These are phyloP conservation scores for Microtus montanus DNA, from an alignment of 2,113 vertebrate species.

Conservation along the genomic window DNA sequence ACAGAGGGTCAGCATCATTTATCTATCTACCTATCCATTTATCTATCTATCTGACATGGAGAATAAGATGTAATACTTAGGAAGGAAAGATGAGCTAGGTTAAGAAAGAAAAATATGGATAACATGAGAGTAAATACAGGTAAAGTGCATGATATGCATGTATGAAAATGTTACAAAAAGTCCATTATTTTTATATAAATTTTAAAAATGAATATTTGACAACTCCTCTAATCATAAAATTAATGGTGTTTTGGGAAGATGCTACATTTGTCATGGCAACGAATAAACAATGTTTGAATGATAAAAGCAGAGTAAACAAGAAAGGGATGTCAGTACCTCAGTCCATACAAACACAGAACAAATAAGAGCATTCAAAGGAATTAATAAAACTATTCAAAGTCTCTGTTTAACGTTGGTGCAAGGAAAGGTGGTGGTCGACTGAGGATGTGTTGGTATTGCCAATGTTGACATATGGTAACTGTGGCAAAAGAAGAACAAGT, in stretches of 20 bases:
- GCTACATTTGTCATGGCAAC: not conserved
- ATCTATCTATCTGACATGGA: not conserved
- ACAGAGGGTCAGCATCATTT: not conserved
- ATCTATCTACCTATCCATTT: not conserved
- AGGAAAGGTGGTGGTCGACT: not conserved
- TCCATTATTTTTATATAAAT: not conserved
- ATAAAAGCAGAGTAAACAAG: not conserved
- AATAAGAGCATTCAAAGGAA: not conserved
- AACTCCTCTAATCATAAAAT: not conserved
- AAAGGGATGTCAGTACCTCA: not conserved
- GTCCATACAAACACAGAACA: not conserved
- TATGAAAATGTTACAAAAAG: not conserved
- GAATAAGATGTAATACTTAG: not conserved
- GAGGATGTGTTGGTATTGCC: fast-evolving
- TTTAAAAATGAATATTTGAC: not conserved
- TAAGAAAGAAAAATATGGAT: not conserved
- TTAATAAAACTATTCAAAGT: not conserved
- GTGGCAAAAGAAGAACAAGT: not conserved
- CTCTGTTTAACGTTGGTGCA: not conserved
- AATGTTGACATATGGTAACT: not conserved
- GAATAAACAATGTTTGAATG: not conserved
- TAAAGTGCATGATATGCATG: not conserved
- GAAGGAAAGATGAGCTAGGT: not conserved
- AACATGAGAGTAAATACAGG: not conserved
- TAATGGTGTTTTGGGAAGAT: not conserved